Conservation (phyloP, 1,140 invertebrate genomes). For the Trichomalopsis sarcophagae region DNA sequence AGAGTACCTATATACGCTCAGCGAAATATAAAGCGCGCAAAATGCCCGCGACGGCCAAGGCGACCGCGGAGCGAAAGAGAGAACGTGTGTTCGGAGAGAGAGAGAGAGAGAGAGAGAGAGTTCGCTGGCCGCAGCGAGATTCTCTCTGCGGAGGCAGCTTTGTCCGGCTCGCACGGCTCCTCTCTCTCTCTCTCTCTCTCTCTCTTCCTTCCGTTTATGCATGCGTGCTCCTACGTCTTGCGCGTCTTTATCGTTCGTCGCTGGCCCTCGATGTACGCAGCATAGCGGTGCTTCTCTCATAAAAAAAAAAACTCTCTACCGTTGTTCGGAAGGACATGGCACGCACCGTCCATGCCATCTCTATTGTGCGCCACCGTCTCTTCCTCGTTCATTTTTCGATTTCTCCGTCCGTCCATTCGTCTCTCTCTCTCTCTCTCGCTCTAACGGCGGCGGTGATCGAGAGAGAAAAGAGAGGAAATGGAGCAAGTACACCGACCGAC, state of each 20-base stretch:
- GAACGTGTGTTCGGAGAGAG: neutral
- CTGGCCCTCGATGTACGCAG: neutral
- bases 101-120: constrained; percentile 13
- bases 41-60: constrained; percentile 34
- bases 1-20: neutral
- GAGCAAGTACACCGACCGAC: constrained; percentile 10
- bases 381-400: neutral
- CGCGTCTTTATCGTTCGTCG: neutral
- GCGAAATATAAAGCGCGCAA: constrained; percentile 39
- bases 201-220: constrained; percentile 40
- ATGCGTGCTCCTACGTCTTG: neutral
- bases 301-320: neutral
- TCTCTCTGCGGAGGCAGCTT: constrained; percentile 30
- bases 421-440: neutral
- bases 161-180: constrained; percentile 44
- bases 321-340: neutral
- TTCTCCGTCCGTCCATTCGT: neutral
- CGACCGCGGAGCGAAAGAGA: constrained; percentile 37
- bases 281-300: neutral
- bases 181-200: constrained; percentile 24
- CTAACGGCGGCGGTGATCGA: neutral
- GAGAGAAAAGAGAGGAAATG: constrained; percentile 16
- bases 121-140: constrained; percentile 45
- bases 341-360: neutral
- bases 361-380: neutral